These are phyloP conservation scores for Lysandra bellargus DNA, from an alignment of 2,888 invertebrate species.

Conservation along the genomic window DNA sequence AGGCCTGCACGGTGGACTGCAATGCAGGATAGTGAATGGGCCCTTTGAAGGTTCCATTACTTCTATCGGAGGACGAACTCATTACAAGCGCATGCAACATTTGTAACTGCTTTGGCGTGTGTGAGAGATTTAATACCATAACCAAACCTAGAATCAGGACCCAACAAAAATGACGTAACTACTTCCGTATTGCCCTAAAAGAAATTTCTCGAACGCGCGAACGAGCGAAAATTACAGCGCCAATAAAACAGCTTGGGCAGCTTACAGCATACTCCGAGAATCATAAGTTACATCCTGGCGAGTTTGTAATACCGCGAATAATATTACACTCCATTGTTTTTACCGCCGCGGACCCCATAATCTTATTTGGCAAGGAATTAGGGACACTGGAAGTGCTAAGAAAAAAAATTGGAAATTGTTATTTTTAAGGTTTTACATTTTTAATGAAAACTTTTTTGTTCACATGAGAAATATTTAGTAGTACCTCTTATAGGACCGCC, in stretches of 20 bases:
- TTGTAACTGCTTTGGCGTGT: no score
- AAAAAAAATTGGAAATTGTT: no score
- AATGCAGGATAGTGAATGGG: no score
- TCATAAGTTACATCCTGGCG: conserved; percentile 38
- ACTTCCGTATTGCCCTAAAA: conserved; percentile 8
- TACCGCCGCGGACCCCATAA: conserved; percentile 39
- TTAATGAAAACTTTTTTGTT: no score
- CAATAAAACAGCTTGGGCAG: conserved; percentile 32
- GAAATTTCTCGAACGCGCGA: conserved; percentile 12
- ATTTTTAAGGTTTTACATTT: no score
- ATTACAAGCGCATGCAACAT: no score
- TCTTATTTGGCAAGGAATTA: conserved; percentile 38
- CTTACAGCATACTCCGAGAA: conserved; percentile 36
- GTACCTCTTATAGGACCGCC: no score
- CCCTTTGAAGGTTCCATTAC: no score
- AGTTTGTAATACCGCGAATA: conserved; percentile 40
- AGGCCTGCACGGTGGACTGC: no score
- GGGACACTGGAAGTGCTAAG: conserved; percentile 36
- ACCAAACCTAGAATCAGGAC: not conserved
- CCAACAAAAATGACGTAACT: not conserved
- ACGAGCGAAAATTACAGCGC: conserved; percentile 6
- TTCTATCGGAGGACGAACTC: no score
- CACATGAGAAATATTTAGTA: no score
- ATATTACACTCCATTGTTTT: conserved; percentile 48
- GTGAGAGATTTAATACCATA: no score